Percentiles rank a stretch among this genome's conserved stretches.
These are phyloP conservation scores for Malurus leucopterus DNA, from an alignment of 2,797 vertebrate species.

Conservation along the genomic window DNA sequence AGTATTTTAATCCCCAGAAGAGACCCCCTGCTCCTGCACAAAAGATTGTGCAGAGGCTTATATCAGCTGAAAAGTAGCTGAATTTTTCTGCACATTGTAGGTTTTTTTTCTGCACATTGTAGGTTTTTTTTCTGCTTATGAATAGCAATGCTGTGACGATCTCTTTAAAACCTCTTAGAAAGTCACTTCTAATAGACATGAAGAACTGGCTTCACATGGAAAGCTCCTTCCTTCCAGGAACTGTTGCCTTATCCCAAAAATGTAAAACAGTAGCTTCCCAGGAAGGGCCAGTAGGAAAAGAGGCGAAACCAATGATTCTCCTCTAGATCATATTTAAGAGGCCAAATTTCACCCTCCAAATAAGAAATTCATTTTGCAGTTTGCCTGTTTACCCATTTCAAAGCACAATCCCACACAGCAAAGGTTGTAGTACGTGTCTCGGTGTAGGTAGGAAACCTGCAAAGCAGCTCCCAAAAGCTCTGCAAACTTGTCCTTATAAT, in stretches of 20 bases:
- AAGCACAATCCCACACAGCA: background rate
- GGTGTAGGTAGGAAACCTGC: background rate
- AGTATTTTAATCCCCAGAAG: constrained; percentile 3
- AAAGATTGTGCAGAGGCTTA: background rate
- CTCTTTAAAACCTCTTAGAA: background rate
- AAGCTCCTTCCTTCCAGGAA: background rate
- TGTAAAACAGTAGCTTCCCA: background rate
- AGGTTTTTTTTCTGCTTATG: background rate
- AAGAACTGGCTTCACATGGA: background rate
- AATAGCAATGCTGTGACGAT: background rate
- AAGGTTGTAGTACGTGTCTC: background rate
- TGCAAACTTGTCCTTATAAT: background rate
- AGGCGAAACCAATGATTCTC: background rate
- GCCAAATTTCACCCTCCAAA: background rate
- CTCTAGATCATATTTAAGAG: background rate
- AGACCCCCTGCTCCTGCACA: background rate
- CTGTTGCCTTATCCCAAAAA: background rate
- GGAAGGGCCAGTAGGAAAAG: background rate
- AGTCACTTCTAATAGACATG: background rate
- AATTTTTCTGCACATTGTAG: background rate
- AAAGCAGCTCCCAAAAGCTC: background rate
- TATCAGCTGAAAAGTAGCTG: background rate
- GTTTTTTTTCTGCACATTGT: background rate
- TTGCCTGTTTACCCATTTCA: background rate
- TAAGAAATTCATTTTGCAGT: background rate